A percentile compares a stretch with the other conserved stretches of the same genome.
Conservation (phyloP, 2,113 vertebrate genomes). For the Dasyornis broadbenti region DNA sequence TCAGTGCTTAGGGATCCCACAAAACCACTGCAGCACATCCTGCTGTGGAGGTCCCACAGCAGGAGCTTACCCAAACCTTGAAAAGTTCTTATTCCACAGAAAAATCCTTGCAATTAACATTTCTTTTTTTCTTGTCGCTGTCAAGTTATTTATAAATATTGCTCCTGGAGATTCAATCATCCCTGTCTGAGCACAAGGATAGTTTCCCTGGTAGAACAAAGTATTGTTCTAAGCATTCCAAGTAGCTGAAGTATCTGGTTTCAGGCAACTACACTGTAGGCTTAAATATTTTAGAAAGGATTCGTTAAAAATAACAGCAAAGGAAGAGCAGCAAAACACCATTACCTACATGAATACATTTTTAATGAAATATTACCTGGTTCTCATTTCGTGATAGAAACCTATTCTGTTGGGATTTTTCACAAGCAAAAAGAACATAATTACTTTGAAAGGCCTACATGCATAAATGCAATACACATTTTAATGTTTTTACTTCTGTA, state of each 20-base stretch:
- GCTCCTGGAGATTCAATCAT: slow-evolving; percentile 1
- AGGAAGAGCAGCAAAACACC: slow-evolving; percentile 50
- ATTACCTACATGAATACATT: slow-evolving; percentile 50
- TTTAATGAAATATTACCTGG: slow-evolving; percentile 53
- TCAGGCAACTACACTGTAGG: slow-evolving; percentile 33
- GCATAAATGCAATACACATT: slow-evolving; percentile 31
- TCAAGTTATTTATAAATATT: slow-evolving; percentile 40
- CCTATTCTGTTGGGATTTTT: slow-evolving; percentile 33
- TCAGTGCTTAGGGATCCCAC: background rate
- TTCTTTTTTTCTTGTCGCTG: background rate
- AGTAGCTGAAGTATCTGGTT: slow-evolving; percentile 30
- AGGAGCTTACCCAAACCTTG: background rate
- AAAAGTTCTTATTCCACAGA: background rate
- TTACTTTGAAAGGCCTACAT: slow-evolving; percentile 34
- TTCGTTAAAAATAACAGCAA: slow-evolving; percentile 58
- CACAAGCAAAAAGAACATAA: slow-evolving; percentile 25
- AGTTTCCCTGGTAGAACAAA: slow-evolving; percentile 15
- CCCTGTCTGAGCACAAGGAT: background rate
- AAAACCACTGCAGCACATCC: background rate
- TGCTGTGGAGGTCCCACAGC: accelerated
- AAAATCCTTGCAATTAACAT: background rate
- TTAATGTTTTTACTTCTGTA: slow-evolving; percentile 16
- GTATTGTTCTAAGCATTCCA: background rate
- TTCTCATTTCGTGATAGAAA: slow-evolving; percentile 1
- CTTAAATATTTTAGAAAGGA: slow-evolving; percentile 62